Base-by-base conservation (phyloP, 2,888 invertebrate genomes). In the Polyommatus iphigenia region DNA sequence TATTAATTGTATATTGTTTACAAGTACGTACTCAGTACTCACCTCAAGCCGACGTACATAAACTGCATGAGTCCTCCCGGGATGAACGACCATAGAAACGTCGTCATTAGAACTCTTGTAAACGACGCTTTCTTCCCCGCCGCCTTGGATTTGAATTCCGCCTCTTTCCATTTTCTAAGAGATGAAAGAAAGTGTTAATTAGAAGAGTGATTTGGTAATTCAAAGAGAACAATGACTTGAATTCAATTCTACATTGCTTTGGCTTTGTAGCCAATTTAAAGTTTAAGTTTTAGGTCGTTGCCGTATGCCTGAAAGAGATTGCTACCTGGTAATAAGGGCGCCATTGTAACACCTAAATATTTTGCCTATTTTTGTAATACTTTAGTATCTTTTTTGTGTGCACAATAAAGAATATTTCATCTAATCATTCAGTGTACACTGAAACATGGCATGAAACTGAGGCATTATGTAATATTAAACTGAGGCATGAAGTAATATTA, bases 41-140 rank as follows among this genome's bases (percentile, higher is more conserved):
- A 93, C 93, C 91, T 86, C 71, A 91, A 79, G 32, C 80, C 76
- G 76, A 89, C 86, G 77, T 82, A 85, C 0, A 83, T 5, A 3
- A 92, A 86, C 81, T 92, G 92, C 85, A 91, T 85, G 0, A 92
- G 59, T 4, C 93, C 93, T 41, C 91, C 92, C 4, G 90, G 89
- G 29, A 92, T 13, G 78, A 84, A 94, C 1, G 89, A 87, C 87
- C 88, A 89, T 2, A 87, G 82, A 79, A 92, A 94, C 24, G 90
- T 87, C 81, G 81, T 91, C 8, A 84, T 73, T 5, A 93, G 82
- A 20, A 86, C 88, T 85, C 82, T 90, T 18, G 78, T 81, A 78
- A 92, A 86, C 1, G 91, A 93, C 0, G 93, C 88, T 6, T 85
- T 77, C 78, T 83, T 84, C 3, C 91, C 90, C 15, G 82, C 80